Conservation (phyloP, 1,140 invertebrate genomes). For the Bombus picipes region DNA sequence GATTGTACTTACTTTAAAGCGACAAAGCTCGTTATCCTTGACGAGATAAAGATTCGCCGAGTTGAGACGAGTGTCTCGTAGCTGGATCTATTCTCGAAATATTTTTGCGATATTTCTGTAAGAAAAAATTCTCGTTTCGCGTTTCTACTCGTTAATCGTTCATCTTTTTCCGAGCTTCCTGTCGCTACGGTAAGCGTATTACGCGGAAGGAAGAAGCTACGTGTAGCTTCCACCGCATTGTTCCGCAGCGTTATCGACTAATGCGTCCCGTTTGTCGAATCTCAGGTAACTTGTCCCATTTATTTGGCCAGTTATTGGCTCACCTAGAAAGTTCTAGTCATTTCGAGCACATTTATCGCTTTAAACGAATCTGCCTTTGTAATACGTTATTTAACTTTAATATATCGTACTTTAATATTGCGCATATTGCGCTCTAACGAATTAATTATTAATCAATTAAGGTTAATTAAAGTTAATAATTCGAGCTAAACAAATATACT, state of each 20-base stretch:
- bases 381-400: too few species aligned
- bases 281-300: neutral
- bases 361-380: too few species aligned
- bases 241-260: conserved; percentile 39
- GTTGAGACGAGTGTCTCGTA: neutral
- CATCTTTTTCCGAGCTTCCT: neutral
- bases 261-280: conserved; percentile 3
- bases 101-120: neutral
- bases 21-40: neutral
- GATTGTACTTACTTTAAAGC: neutral
- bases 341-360: neutral
- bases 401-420: too few species aligned
- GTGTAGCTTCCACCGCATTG: neutral
- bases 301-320: neutral
- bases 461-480: too few species aligned
- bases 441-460: too few species aligned
- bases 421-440: too few species aligned
- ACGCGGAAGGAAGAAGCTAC: neutral
- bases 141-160: neutral
- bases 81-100: neutral
- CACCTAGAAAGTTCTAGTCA: neutral
- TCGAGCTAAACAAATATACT: too few species aligned
- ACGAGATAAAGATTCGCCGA: neutral
- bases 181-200: neutral
- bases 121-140: neutral